phyloP scores from a whole-genome alignment of 1,140 invertebrate genomes.

The Lasioglossum albipes region DNA sequence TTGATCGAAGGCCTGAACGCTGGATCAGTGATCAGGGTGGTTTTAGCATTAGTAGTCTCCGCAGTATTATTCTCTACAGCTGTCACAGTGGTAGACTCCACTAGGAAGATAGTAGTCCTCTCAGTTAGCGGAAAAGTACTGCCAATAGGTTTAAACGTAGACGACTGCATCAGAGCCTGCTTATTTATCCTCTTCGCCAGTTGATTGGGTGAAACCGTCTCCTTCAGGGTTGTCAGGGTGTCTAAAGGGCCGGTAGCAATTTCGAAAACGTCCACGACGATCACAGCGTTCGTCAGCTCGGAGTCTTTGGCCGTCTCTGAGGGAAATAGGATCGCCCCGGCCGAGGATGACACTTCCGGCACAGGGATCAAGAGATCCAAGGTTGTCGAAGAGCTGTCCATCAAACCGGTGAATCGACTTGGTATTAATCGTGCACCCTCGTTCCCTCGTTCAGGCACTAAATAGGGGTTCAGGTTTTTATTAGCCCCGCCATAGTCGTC shows the following conservation, averaged over 20 bases:
- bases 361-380: background rate
- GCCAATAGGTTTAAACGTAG: background rate
- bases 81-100: background rate
- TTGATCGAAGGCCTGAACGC: conserved; percentile 29
- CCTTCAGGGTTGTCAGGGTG: background rate
- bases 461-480: background rate
- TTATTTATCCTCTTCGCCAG: background rate
- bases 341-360: background rate
- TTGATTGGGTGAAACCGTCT: background rate
- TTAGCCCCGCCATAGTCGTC: background rate
- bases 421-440: background rate
- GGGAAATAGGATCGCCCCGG: background rate
- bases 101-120: background rate
- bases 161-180: background rate
- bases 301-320: background rate
- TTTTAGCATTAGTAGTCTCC: background rate
- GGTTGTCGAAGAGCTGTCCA: background rate
- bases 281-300: background rate
- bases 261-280: conserved; percentile 31
- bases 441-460: fast-evolving
- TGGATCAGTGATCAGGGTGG: conserved; percentile 40
- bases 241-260: background rate
- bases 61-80: background rate
- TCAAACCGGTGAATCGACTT: background rate
- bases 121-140: conserved; percentile 15